phyloP scores from a whole-genome alignment of 2,888 invertebrate genomes.

The Campoplex nolae region DNA sequence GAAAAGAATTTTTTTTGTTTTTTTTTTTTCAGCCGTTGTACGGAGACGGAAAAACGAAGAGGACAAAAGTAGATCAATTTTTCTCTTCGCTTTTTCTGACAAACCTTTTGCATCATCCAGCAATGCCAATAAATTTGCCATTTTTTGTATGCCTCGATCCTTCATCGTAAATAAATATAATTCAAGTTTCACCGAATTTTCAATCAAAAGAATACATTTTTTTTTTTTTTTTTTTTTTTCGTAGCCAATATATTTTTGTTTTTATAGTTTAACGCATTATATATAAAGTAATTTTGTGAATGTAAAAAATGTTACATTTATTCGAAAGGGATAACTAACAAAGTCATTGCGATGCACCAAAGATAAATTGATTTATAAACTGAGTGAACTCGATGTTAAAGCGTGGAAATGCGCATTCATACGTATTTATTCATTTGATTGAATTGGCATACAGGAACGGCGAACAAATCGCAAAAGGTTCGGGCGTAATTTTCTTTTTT shows the following conservation, averaged over 20 bases:
- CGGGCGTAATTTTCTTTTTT: constrained; percentile 7
- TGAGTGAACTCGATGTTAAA: constrained; percentile 20
- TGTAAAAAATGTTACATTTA: background rate
- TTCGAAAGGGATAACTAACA: background rate
- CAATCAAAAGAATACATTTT: background rate
- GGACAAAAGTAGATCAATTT: constrained; percentile 59
- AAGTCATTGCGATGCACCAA: constrained; percentile 1
- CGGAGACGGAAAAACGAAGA: constrained; percentile 56
- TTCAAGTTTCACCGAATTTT: background rate
- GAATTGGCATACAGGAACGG: constrained; percentile 1
- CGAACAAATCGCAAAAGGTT: constrained; percentile 4
- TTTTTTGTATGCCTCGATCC: background rate
- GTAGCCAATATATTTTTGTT: background rate
- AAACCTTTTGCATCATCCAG: constrained; percentile 12
- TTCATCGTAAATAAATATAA: background rate
- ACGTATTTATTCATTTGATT: constrained; percentile 47
- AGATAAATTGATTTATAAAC: constrained; percentile 41
- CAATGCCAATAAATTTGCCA: constrained; percentile 43
- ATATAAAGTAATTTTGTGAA: no score
- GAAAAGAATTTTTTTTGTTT: constrained; percentile 58
- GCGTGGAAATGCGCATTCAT: constrained; percentile 20
- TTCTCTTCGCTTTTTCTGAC: constrained; percentile 15
- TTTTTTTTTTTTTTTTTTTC: background rate
- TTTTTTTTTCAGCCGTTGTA: constrained; percentile 16
- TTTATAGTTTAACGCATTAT: background rate